Percentiles rank a stretch among this genome's conserved stretches.
These are phyloP conservation scores for Apodemus sylvaticus DNA, from an alignment of 2,113 vertebrate species.

Conservation along the genomic window DNA sequence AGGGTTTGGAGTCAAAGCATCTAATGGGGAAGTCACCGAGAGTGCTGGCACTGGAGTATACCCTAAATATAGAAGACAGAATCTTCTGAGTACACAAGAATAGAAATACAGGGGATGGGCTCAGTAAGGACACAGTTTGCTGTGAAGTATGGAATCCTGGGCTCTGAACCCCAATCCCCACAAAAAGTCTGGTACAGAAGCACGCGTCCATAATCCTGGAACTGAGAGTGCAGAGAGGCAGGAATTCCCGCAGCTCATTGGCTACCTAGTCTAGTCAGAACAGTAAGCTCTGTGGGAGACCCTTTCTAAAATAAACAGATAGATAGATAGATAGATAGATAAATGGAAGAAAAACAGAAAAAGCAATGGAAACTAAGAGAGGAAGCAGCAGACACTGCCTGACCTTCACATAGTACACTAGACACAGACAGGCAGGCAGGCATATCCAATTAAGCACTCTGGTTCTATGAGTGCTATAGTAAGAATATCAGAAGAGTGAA, in stretches of 20 bases:
- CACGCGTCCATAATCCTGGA: too few species aligned
- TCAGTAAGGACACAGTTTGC: neutral
- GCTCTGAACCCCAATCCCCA: neutral
- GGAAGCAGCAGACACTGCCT: neutral
- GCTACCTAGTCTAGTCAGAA: too few species aligned
- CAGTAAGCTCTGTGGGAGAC: neutral
- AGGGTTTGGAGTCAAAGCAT: neutral
- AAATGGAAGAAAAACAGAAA: neutral
- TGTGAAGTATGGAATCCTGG: neutral
- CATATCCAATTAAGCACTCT: neutral
- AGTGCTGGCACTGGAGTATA: neutral
- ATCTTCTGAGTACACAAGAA: neutral
- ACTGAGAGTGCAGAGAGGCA: neutral
- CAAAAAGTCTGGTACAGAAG: neutral
- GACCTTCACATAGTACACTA: neutral
- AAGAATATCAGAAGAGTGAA: neutral
- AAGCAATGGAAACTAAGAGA: neutral
- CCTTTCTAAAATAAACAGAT: neutral
- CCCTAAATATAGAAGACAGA: neutral
- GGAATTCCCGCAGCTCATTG: neutral
- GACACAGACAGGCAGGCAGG: neutral
- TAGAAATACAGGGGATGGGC: neutral
- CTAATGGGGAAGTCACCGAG: neutral
- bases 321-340: neutral
- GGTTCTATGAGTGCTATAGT: neutral